Evolutionary conservation across 2,113 vertebrate genomes (phyloP).

Genomic region (Cryptomyrus ogoouensis): DNA sequence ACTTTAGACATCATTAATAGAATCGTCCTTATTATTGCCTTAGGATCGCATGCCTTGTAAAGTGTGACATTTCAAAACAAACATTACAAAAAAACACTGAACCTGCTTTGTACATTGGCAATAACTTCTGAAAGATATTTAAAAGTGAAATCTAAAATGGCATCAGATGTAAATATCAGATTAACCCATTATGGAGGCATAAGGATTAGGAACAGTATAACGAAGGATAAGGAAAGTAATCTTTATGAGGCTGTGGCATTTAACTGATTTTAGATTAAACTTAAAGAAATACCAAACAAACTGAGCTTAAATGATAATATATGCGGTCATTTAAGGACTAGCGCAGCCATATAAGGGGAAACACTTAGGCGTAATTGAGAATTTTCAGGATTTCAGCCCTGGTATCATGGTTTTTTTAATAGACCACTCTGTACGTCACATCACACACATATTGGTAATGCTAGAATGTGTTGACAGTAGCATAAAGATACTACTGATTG

Average conservation of each 20-base stretch:
- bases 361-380: neutral
- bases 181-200: neutral
- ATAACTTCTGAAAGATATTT: neutral
- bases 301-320: neutral
- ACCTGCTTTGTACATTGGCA: neutral
- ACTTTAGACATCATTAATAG: neutral
- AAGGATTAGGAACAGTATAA: neutral
- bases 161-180: neutral
- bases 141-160: neutral
- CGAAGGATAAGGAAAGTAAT: neutral
- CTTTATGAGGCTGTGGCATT: neutral
- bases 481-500: neutral
- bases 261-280: neutral
- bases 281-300: neutral
- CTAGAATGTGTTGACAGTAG: neutral
- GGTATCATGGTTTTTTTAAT: neutral
- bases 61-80: slow-evolving; percentile 1
- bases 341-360: neutral
- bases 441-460: neutral
- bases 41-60: neutral
- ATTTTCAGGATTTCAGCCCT: neutral
- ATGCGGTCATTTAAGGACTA: neutral
- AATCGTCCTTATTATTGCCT: neutral
- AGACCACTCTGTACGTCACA: neutral
- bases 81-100: neutral